Conservation (phyloP, 2,113 vertebrate species). For the Ptilorrhoa leucosticta region DNA sequence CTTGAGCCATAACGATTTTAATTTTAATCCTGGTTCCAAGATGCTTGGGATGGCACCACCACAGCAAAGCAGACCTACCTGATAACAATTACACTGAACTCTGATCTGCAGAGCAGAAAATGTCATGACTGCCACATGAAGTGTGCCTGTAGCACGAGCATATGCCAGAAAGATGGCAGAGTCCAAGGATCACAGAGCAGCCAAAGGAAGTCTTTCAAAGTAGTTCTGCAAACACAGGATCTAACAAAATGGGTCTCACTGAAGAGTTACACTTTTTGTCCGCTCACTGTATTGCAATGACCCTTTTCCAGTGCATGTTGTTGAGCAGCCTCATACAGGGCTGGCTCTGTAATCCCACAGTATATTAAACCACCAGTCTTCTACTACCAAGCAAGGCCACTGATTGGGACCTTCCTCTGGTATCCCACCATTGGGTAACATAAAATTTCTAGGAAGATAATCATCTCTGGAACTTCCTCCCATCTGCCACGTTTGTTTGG, state of each 20-base stretch:
- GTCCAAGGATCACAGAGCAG: not conserved
- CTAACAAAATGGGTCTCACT: not conserved
- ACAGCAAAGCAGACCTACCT: not conserved
- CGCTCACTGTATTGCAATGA: not conserved
- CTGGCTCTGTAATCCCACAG: not conserved
- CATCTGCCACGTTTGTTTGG: not conserved
- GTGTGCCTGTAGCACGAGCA: not conserved
- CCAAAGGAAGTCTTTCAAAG: not conserved
- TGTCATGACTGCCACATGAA: rapidly evolving
- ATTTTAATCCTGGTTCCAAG: not conserved
- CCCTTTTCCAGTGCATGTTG: not conserved
- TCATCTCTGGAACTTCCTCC: not conserved
- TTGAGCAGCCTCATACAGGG: not conserved
- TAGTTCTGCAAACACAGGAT: not conserved
- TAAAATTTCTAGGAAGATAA: not conserved
- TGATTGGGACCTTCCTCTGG: not conserved
- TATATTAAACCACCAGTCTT: not conserved
- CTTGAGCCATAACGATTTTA: rapidly evolving
- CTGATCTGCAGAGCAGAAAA: not conserved
- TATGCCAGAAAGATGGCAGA: not conserved
- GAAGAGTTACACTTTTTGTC: not conserved
- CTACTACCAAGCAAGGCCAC: not conserved
- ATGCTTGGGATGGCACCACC: not conserved
- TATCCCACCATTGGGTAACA: not conserved
- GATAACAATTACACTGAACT: not conserved